Conservation (phyloP, 2,113 vertebrate species). For the Nannospalax galili region DNA sequence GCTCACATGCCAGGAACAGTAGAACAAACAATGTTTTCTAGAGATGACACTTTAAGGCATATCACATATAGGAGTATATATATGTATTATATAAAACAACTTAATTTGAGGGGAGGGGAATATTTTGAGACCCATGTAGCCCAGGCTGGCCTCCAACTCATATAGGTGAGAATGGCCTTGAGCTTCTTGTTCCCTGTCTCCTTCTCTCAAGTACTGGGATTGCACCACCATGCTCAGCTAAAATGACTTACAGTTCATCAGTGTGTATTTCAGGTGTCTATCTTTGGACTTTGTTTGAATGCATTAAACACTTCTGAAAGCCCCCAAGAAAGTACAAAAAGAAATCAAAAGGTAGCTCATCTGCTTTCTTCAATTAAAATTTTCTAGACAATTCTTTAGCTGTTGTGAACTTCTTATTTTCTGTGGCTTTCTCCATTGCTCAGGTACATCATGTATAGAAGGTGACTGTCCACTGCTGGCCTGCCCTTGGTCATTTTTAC, state of each 20-base stretch:
- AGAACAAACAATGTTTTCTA: conserved; percentile 55
- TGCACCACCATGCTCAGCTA: background rate
- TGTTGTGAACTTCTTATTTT: background rate
- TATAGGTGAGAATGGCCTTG: background rate
- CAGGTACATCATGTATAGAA: background rate
- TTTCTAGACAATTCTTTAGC: background rate
- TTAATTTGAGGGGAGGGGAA: background rate
- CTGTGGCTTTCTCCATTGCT: background rate
- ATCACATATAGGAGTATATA: background rate
- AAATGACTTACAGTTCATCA: background rate
- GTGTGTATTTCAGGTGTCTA: background rate
- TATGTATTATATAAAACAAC: background rate
- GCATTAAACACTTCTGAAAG: background rate
- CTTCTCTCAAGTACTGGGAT: background rate
- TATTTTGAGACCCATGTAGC: background rate
- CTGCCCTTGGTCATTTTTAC: background rate
- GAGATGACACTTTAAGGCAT: conserved; percentile 32
- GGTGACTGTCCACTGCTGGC: background rate
- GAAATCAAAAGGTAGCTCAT: background rate
- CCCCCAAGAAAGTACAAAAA: background rate
- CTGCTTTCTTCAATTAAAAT: background rate
- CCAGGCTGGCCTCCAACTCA: background rate
- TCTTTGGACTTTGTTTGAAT: background rate
- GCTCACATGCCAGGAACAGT: background rate
- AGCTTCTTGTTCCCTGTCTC: background rate